Conservation (phyloP, 2,888 invertebrate species). For the Synanthedon tipuliformis region DNA sequence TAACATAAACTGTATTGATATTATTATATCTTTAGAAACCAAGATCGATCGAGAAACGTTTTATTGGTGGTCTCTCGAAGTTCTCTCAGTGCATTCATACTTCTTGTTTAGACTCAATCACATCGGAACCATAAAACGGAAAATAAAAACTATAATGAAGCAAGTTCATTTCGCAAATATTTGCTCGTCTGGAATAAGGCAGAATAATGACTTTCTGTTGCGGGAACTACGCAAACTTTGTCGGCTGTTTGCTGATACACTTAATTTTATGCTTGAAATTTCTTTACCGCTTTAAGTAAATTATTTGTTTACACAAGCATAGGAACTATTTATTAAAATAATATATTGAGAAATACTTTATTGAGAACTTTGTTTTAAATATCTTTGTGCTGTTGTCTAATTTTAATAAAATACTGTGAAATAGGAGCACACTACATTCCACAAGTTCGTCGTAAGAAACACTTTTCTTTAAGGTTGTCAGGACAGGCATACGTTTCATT, state of each 20-base stretch:
- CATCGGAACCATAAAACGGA: slow-evolving; percentile 44
- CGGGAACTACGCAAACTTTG: slow-evolving; percentile 21
- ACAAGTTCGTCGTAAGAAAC: no score
- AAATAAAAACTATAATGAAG: slow-evolving; percentile 59
- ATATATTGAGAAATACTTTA: no score
- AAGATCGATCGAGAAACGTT: slow-evolving; percentile 41
- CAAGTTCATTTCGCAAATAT: slow-evolving; percentile 53
- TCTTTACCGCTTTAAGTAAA: slow-evolving; percentile 6
- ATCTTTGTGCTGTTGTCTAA: no score
- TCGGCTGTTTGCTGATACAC: slow-evolving; percentile 24
- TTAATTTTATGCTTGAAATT: slow-evolving; percentile 28
- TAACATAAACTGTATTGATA: background rate
- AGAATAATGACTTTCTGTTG: slow-evolving; percentile 30
- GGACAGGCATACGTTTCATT: no score
- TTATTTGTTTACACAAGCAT: no score
- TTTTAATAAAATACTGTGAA: no score
- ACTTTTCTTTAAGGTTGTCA: no score
- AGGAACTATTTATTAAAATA: no score
- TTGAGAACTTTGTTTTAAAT: no score
- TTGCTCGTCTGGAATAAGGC: slow-evolving; percentile 35
- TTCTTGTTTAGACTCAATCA: slow-evolving; percentile 59
- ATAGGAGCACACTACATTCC: no score
- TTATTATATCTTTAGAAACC: slow-evolving; percentile 6
- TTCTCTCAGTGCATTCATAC: slow-evolving; percentile 35
- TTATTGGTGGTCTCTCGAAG: slow-evolving; percentile 36